Percentiles rank a stretch among this genome's conserved stretches.
These are phyloP conservation scores for Parauchenoglanis punctatus DNA, from an alignment of 2,797 vertebrate species.

Conservation along the genomic window DNA sequence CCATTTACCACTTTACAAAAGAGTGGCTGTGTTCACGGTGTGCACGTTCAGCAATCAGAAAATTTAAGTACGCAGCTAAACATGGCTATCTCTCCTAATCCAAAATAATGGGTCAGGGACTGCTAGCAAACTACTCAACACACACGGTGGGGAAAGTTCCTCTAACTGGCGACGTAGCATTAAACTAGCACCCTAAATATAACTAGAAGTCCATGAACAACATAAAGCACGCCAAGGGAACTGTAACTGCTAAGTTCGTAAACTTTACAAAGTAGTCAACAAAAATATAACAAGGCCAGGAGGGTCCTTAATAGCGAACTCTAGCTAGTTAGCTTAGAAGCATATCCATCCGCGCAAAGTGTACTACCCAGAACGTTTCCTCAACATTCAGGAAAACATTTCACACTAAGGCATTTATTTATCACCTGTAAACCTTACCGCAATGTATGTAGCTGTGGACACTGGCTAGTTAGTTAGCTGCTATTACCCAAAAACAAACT, in stretches of 20 bases:
- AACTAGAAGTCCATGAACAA: not conserved
- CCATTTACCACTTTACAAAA: not conserved
- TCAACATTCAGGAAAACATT: not conserved
- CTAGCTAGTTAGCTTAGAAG: not conserved
- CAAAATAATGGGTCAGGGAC: slow-evolving; percentile 20
- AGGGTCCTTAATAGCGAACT: not conserved
- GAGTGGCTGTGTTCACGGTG: not conserved
- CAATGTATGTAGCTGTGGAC: too few species aligned
- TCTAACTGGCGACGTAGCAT: not conserved
- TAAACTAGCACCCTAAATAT: not conserved
- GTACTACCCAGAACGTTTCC: not conserved
- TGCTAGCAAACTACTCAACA: slow-evolving; percentile 14
- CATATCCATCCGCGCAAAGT: not conserved
- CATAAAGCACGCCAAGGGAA: not conserved
- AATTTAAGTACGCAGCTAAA: slow-evolving; percentile 23
- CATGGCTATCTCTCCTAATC: slow-evolving; percentile 1
- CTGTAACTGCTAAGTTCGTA: not conserved
- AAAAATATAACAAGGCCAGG: too few species aligned
- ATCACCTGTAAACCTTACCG: slow-evolving; percentile 17
- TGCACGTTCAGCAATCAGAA: slow-evolving; percentile 1
- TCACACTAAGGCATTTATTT: not conserved
- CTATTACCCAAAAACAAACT: not conserved
- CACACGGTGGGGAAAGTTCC: not conserved
- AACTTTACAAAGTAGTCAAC: not conserved
- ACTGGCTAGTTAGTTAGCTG: not conserved